Conservation (phyloP, 1,140 invertebrate genomes). For the Protaetia brevitarsis region DNA sequence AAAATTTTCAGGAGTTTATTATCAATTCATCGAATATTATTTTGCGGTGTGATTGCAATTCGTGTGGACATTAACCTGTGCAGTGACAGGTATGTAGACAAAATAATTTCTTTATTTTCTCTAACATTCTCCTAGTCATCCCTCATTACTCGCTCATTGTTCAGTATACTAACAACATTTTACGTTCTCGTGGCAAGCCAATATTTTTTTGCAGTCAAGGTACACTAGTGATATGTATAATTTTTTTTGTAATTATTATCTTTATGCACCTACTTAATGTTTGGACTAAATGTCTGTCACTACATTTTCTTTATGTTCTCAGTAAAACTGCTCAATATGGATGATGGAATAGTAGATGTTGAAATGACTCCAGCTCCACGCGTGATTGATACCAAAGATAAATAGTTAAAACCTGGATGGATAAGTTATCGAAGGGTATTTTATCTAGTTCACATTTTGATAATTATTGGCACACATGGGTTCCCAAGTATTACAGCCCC, state of each 20-base stretch:
- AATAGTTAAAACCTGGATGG: conserved; percentile 56
- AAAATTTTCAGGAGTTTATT: too few relatives aligned
- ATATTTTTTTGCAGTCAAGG: too few relatives aligned
- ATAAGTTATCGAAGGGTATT: conserved; percentile 59
- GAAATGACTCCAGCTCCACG: conserved; percentile 30
- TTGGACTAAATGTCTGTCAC: neutral
- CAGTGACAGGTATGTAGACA: neutral
- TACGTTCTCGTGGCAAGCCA: too few relatives aligned
- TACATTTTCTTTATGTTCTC: neutral
- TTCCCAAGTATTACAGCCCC: conserved; percentile 70
- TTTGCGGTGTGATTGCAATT: neutral
- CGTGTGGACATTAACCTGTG: neutral
- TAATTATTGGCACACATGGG: conserved; percentile 68
- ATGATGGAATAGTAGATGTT: conserved; percentile 31
- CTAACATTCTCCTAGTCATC: neutral
- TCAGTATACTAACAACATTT: too few relatives aligned
- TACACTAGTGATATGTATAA: too few relatives aligned
- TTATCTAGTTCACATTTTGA: conserved; percentile 60
- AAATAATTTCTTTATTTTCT: conserved; percentile 7
- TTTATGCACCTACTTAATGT: neutral
- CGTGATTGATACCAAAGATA: conserved; percentile 33
- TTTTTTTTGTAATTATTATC: neutral
- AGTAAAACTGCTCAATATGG: conserved; percentile 16
- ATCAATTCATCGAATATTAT: too few relatives aligned
- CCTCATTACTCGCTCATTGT: neutral